Percentiles rank a stretch among this genome's conserved stretches.
Evolutionary conservation across 2,797 vertebrate species (phyloP).

Genomic region (Gambelia wislizenii): DNA sequence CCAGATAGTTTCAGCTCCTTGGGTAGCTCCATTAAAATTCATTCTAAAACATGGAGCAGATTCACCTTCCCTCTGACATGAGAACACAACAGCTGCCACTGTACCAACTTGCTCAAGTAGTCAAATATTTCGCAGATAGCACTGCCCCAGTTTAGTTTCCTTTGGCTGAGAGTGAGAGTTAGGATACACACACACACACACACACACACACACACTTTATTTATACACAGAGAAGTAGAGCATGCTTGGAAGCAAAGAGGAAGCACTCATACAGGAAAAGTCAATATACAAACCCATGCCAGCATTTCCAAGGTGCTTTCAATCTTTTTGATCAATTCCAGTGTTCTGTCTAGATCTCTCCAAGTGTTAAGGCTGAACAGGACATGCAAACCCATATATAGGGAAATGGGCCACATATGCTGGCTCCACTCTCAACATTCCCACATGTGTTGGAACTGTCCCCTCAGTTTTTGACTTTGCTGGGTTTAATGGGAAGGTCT

Average conservation of each 20-base stretch:
- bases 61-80: no score
- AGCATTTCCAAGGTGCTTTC: neutral
- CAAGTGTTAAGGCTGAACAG: neutral
- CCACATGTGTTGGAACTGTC: neutral
- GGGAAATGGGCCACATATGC: neutral
- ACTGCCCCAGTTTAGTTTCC: neutral
- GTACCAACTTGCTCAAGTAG: no score
- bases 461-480: neutral
- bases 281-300: neutral
- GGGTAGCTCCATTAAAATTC: no score
- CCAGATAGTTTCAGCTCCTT: no score
- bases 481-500: no score
- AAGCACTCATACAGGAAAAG: neutral
- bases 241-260: neutral
- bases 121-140: neutral
- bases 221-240: neutral
- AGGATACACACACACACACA: no score
- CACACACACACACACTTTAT: neutral
- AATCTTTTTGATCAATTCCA: neutral
- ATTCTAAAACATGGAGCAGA: no score
- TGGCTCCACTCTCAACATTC: neutral
- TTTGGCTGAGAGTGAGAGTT: neutral
- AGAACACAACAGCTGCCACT: no score
- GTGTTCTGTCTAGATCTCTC: neutral
- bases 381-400: neutral